Conservation (phyloP, 2,113 vertebrate genomes). For the Elephantulus edwardii region DNA sequence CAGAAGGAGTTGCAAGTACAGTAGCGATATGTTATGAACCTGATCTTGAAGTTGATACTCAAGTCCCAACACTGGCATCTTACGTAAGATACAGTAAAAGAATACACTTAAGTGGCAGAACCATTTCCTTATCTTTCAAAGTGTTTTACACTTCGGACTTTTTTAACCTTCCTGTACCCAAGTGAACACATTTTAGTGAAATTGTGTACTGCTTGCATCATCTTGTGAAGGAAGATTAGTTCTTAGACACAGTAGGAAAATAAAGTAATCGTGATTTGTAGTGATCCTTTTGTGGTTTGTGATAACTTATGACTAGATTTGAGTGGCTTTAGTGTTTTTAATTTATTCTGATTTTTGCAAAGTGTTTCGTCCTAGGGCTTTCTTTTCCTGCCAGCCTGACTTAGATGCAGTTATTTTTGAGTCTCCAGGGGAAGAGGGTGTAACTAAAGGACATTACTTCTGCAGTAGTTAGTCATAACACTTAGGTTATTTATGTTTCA, state of each 20-base stretch:
- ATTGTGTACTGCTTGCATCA: background rate
- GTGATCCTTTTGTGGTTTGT: background rate
- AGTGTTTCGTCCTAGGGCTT: constrained; percentile 5
- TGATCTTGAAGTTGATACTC: background rate
- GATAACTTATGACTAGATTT: background rate
- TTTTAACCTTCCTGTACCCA: background rate
- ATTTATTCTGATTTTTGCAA: constrained; percentile 6
- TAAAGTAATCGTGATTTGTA: background rate
- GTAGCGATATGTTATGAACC: accelerated
- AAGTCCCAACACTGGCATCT: background rate
- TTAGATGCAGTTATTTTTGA: background rate
- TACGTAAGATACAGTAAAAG: background rate
- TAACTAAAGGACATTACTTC: background rate
- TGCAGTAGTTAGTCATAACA: background rate
- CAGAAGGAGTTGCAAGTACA: background rate
- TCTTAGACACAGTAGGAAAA: background rate
- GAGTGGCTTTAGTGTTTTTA: background rate
- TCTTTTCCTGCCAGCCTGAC: constrained; percentile 10
- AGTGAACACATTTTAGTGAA: background rate
- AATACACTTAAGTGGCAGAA: background rate
- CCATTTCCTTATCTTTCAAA: background rate
- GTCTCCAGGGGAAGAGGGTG: background rate
- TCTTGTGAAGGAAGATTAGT: background rate
- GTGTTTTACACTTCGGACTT: background rate
- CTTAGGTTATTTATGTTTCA: constrained; percentile 35